A percentile compares a stretch with the other conserved stretches of the same genome.
Conservation (phyloP, 2,888 invertebrate genomes). For the Cybosia mesomella region DNA sequence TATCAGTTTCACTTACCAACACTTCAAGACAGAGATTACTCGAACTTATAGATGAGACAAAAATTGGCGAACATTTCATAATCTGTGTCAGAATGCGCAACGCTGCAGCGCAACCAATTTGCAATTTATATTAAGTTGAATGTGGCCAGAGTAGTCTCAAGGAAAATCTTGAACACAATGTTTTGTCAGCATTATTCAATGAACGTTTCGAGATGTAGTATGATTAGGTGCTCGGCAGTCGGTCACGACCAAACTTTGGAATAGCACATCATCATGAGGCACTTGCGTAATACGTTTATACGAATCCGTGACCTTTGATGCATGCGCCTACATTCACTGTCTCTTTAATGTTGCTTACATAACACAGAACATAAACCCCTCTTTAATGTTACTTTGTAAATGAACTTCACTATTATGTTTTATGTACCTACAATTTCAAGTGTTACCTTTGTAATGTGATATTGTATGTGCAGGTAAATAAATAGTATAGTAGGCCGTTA, state of each 20-base stretch:
- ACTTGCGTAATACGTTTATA: constrained; percentile 58
- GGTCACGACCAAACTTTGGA: constrained; percentile 5
- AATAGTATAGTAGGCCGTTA: not conserved
- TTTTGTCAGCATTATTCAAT: constrained; percentile 37
- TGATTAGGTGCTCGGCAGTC: constrained; percentile 3
- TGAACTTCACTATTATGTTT: constrained; percentile 2
- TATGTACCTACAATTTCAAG: not conserved
- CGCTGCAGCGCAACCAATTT: constrained; percentile 45
- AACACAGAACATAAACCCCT: constrained; percentile 23
- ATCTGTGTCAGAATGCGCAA: constrained; percentile 40
- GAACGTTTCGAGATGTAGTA: constrained; percentile 7
- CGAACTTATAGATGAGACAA: constrained; percentile 36
- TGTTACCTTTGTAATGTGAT: not conserved
- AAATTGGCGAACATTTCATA: constrained; percentile 49
- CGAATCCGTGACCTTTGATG: constrained; percentile 68
- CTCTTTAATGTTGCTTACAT: constrained; percentile 49
- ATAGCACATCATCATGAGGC: constrained; percentile 32
- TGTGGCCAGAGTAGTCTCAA: constrained; percentile 31
- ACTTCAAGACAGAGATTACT: constrained; percentile 39
- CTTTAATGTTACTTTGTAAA: constrained; percentile 32
- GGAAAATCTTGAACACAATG: constrained; percentile 29
- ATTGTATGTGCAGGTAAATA: not conserved
- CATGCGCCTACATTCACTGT: constrained; percentile 46
- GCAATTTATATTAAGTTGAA: constrained; percentile 43
- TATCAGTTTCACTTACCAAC: constrained; percentile 48